Evolutionary conservation across 2,888 invertebrate species (phyloP).

Genomic region (Cheilosia grossa): DNA sequence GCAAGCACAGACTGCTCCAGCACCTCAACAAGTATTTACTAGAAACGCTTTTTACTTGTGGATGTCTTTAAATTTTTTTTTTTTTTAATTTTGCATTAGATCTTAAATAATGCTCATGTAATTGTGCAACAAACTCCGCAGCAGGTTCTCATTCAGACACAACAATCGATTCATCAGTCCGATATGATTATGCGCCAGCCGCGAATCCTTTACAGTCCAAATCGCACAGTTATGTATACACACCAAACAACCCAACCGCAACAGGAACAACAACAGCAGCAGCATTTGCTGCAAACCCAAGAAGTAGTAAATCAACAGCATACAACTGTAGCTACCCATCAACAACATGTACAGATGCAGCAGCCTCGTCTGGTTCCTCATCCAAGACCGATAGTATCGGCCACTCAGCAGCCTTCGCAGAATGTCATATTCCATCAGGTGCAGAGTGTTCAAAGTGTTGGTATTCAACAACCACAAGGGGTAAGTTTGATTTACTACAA

Average conservation of each 20-base stretch:
- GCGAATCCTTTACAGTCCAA: slow-evolving; percentile 80
- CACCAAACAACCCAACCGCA: slow-evolving; percentile 71
- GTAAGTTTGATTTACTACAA: slow-evolving; percentile 28
- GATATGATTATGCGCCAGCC: slow-evolving; percentile 82
- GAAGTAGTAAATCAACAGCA: slow-evolving; percentile 62
- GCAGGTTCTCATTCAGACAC: slow-evolving; percentile 81
- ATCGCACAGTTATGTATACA: slow-evolving; percentile 79
- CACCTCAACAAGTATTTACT: slow-evolving; percentile 74
- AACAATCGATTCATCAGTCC: slow-evolving; percentile 78
- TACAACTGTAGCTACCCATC: slow-evolving; percentile 79
- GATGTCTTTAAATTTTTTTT: not conserved
- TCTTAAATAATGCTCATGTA: slow-evolving; percentile 80
- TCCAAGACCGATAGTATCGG: slow-evolving; percentile 66
- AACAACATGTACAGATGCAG: slow-evolving; percentile 78
- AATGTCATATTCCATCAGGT: slow-evolving; percentile 66
- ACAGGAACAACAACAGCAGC: slow-evolving; percentile 67
- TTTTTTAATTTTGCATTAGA: slow-evolving; percentile 61
- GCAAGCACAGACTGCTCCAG: slow-evolving; percentile 53
- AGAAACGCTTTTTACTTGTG: not conserved
- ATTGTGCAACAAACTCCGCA: slow-evolving; percentile 80
- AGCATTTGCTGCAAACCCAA: slow-evolving; percentile 56
- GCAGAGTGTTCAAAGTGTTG: slow-evolving; percentile 75
- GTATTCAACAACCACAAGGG: slow-evolving; percentile 61
- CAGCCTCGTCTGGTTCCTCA: slow-evolving; percentile 73
- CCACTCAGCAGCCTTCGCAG: slow-evolving; percentile 60